Percentiles rank a stretch among this genome's conserved stretches.
phyloP scores from a whole-genome alignment of 2,113 vertebrate species.

The Amphiprion percula region DNA sequence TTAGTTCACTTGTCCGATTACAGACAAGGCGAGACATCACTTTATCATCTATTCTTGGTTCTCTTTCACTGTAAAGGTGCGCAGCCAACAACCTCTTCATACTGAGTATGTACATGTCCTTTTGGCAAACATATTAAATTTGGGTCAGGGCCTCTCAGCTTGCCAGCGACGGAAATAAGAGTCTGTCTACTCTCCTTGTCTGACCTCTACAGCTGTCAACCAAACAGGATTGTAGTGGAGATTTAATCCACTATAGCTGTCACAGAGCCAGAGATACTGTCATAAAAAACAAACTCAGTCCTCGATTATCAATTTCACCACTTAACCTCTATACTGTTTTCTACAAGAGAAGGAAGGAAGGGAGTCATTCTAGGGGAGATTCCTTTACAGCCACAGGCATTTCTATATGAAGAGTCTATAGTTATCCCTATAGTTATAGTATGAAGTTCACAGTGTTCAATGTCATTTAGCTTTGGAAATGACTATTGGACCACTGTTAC shows the following conservation, averaged over 20 bases:
- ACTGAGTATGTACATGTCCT: conserved; percentile 53
- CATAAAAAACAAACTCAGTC: conserved; percentile 51
- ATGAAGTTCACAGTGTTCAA: background rate
- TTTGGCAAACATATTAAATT: conserved; percentile 60
- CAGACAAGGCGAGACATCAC: conserved; percentile 43
- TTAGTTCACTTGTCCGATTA: conserved; percentile 57
- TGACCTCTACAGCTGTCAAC: conserved; percentile 64
- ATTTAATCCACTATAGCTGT: conserved; percentile 64
- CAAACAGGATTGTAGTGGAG: conserved; percentile 54
- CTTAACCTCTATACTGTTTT: conserved; percentile 45
- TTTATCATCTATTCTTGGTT: conserved; percentile 63
- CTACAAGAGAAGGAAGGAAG: background rate
- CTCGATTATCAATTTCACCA: conserved; percentile 55
- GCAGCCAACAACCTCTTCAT: conserved; percentile 44
- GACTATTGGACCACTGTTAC: too few species aligned
- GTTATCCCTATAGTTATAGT: background rate
- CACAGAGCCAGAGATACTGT: conserved; percentile 45
- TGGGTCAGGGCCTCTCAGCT: conserved; percentile 51
- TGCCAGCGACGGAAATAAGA: conserved; percentile 52
- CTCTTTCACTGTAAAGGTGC: conserved; percentile 43
- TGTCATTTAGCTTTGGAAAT: background rate
- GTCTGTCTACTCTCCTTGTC: conserved; percentile 56
- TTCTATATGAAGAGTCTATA: background rate
- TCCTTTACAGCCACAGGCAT: conserved; percentile 6
- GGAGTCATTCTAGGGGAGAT: conserved; percentile 13